Evolutionary conservation across 2,113 vertebrate genomes (phyloP), one percentile per base, ranked within the genome.

Genomic region (Protobothrops mucrosquamatus): DNA sequence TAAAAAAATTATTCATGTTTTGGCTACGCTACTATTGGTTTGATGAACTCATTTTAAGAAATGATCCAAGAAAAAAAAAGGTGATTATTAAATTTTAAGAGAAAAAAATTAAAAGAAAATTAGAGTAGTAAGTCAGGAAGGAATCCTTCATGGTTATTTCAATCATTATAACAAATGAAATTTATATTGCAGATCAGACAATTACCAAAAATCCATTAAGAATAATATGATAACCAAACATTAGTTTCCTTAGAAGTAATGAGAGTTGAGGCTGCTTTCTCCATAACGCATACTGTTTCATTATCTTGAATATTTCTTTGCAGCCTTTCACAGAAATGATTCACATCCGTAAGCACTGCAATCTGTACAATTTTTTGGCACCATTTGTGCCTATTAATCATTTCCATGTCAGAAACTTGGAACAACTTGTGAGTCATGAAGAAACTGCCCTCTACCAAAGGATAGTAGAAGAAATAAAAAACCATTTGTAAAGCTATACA

Each of bases 201-300:
- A 9, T 12, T 52, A 52, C 20, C 24, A 12, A 51, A 18, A 61
- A 61, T 43, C n/a, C 86, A 69, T 23, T 24, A 22, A 39, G 51
- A n/a, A n/a, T n/a, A 39, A 55, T 12, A 52, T 61, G 61, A 39
- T 48, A 57, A 29, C 29, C 34, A 69, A 43, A 56, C 69, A 55
- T 57, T 56, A 88, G 61, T 56, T 92, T 89, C 51, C 43, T 81
- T 34, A 56, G 34, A 92, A 92, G 51, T n/a, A 92, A 23, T 52
- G 46, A 18, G 46, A 92, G 56, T 39, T 64, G 24, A 52, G 46
- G 39, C 26, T 92, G 26, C 11, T 61, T 34, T 89, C 61, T 24
- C 29, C 24, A 81, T 23, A 20, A 6, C 34, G 34, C 48, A 12
- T 22, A 12, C 23, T 20, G 22, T 46, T 89, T 81, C 61, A 92